Evolutionary conservation across 2,888 invertebrate species (phyloP).

Genomic region (Galeopsomyia nigrocyanea): DNA sequence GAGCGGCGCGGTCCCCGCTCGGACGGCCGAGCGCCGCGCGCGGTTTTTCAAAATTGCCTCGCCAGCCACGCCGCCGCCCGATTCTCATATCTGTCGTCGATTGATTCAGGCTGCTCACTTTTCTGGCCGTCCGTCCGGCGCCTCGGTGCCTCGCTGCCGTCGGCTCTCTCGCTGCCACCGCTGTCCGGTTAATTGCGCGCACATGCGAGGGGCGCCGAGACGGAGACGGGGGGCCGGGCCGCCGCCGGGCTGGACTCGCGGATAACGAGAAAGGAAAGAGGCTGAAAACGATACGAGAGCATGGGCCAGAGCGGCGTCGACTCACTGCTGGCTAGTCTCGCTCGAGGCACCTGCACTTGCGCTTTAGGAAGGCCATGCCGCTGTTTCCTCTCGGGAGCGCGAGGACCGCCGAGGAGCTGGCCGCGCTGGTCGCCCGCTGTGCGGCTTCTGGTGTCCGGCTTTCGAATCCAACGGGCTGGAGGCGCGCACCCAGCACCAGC

Average conservation of each 20-base stretch:
- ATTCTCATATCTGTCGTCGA: slow-evolving; percentile 42
- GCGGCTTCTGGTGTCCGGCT: slow-evolving; percentile 12
- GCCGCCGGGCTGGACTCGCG: background rate
- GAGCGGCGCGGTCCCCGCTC: slow-evolving; percentile 44
- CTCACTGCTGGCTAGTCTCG: slow-evolving; percentile 40
- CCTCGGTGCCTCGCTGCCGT: background rate
- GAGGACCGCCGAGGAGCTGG: background rate
- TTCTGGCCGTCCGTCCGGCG: background rate
- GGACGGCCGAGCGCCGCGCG: slow-evolving; percentile 51
- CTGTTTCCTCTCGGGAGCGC: background rate
- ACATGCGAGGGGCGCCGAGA: no score
- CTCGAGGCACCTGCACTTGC: slow-evolving; percentile 65
- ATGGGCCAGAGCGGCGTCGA: background rate
- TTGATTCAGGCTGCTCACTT: background rate
- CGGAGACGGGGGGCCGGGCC: no score
- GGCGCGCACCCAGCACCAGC: background rate
- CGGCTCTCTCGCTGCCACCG: background rate
- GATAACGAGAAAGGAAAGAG: slow-evolving; percentile 14
- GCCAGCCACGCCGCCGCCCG: slow-evolving; percentile 37
- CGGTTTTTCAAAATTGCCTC: slow-evolving; percentile 48
- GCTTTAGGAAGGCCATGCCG: slow-evolving; percentile 64
- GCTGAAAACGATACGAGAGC: slow-evolving; percentile 36
- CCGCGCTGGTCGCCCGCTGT: slow-evolving; percentile 32
- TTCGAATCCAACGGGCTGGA: no score
- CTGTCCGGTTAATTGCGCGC: background rate